Conservation (phyloP, 2,888 invertebrate species). For the Leucozona laternaria region DNA sequence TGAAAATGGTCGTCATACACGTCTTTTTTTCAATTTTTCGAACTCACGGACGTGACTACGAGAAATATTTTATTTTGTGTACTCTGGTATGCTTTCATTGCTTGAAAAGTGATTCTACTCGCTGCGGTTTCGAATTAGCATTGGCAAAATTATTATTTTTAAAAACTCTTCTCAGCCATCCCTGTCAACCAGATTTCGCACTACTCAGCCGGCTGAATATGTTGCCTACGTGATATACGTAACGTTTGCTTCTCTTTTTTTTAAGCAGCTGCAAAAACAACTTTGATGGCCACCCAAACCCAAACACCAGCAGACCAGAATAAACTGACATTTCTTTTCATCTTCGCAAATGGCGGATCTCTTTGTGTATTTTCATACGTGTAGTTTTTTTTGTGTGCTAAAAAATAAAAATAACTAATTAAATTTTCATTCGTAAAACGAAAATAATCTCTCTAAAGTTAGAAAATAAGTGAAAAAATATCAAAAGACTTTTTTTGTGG, state of each 20-base stretch:
- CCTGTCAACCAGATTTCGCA: background rate
- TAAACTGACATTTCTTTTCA: conserved; percentile 69
- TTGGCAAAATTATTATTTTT: too few relatives aligned
- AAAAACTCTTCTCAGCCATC: conserved; percentile 17
- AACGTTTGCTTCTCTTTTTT: conserved; percentile 53
- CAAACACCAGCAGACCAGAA: too few relatives aligned
- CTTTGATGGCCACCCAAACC: conserved; percentile 55
- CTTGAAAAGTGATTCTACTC: too few relatives aligned
- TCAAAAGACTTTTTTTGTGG: conserved; percentile 34
- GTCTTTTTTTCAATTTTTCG: too few relatives aligned
- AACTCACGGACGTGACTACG: too few relatives aligned
- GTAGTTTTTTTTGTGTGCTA: conserved; percentile 34
- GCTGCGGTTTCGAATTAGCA: too few relatives aligned
- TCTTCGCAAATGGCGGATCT: conserved; percentile 74
- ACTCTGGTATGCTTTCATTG: too few relatives aligned
- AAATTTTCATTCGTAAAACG: conserved; percentile 33
- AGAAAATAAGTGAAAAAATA: conserved; percentile 44
- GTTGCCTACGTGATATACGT: conserved; percentile 66
- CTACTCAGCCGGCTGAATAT: conserved; percentile 62
- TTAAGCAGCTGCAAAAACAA: conserved; percentile 58
- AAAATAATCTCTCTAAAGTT: background rate
- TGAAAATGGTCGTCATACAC: too few relatives aligned
- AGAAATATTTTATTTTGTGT: too few relatives aligned
- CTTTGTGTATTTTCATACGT: conserved; percentile 66
- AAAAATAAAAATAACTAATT: conserved; percentile 27